Conservation (phyloP, 2,113 vertebrate genomes). For the Cyprinodon brontotheroides region DNA sequence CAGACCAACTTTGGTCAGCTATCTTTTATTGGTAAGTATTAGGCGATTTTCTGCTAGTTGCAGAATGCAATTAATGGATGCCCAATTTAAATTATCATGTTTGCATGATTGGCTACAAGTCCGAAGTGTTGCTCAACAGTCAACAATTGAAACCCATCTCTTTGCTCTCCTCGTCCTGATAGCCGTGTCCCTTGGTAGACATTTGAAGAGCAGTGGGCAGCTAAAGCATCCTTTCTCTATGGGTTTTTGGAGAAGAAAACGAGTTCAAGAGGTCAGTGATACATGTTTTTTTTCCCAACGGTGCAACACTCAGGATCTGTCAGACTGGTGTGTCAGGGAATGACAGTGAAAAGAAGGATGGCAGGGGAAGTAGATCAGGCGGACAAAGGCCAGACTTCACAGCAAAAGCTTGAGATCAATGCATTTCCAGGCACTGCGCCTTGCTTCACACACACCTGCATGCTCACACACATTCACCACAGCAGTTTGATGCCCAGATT, state of each 20-base stretch:
- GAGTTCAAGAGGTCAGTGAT: constrained; percentile 78
- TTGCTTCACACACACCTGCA: constrained; percentile 29
- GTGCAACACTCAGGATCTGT: constrained; percentile 71
- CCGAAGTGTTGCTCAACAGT: constrained; percentile 5
- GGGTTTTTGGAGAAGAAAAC: constrained; percentile 65
- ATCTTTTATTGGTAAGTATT: no score
- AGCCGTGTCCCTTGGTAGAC: constrained; percentile 70
- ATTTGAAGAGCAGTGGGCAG: constrained; percentile 74
- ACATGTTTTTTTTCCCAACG: constrained; percentile 72
- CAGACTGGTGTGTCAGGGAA: constrained; percentile 74
- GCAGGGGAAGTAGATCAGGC: constrained; percentile 65
- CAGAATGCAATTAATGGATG: no score
- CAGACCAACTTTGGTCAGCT: no score
- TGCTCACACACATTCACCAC: constrained; percentile 1
- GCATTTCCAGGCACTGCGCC: constrained; percentile 59
- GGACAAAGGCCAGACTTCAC: constrained; percentile 76
- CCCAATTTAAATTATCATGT: no score
- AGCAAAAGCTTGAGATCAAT: constrained; percentile 74
- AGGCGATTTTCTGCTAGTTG: no score
- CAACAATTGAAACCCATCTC: constrained; percentile 71
- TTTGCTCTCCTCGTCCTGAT: constrained; percentile 59
- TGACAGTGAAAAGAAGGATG: constrained; percentile 72
- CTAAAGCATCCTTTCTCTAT: constrained; percentile 69
- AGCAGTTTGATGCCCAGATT: constrained; percentile 58
- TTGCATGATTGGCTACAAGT: no score